Conservation (phyloP, 1,140 invertebrate species). For the Acromyrmex heyeri region DNA sequence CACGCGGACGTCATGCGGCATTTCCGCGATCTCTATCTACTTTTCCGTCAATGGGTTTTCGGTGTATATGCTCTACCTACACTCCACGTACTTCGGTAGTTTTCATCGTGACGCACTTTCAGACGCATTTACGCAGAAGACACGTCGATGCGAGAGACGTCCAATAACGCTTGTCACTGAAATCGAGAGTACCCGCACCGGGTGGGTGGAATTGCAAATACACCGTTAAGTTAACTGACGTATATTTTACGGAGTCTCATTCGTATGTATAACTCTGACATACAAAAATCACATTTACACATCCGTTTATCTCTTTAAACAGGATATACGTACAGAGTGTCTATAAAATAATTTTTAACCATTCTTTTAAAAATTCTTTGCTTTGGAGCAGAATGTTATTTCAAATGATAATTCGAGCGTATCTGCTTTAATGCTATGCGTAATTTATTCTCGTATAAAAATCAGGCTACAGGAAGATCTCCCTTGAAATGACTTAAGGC, state of each 20-base stretch:
- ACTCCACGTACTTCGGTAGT: constrained; percentile 27
- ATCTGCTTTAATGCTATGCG: not conserved
- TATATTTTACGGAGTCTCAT: constrained; percentile 3
- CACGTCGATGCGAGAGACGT: constrained; percentile 63
- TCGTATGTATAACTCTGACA: not conserved
- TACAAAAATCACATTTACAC: constrained; percentile 16
- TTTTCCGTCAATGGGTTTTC: constrained; percentile 37
- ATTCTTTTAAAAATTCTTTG: not conserved
- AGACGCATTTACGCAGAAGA: constrained; percentile 67
- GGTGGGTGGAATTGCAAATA: constrained; percentile 17
- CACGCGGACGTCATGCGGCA: constrained; percentile 11
- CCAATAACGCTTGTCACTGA: constrained; percentile 60
- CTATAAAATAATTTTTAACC: not conserved
- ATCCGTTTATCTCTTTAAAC: not conserved
- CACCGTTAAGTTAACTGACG: not conserved
- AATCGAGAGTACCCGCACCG: not conserved
- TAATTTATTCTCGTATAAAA: constrained; percentile 2
- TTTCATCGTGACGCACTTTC: constrained; percentile 71
- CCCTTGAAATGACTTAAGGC: not conserved
- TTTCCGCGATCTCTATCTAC: constrained; percentile 8
- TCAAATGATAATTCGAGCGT: not conserved
- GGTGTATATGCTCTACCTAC: constrained; percentile 26
- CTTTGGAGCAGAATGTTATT: not conserved
- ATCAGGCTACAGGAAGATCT: not conserved
- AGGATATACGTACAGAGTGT: not conserved